Evolutionary conservation across 1,140 invertebrate genomes (phyloP).

Genomic region (Octopus bimaculoides): DNA sequence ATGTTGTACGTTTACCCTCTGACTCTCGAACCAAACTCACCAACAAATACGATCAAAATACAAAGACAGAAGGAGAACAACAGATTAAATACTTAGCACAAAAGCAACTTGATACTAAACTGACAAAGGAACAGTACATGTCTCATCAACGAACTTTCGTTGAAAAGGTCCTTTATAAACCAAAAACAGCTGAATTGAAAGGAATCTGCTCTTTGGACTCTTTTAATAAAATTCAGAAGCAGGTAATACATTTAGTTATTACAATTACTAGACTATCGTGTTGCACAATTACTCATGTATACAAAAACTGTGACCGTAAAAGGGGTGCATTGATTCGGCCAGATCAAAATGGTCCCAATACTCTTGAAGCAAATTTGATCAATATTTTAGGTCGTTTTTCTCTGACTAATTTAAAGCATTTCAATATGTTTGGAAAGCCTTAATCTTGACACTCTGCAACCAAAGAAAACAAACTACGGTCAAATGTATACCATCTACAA

Average conservation of each 20-base stretch:
- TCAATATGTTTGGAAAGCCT: no score
- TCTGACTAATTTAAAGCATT: no score
- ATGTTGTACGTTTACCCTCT: neutral
- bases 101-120: neutral
- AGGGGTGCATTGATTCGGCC: no score
- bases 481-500: no score
- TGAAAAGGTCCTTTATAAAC: slow-evolving; percentile 5
- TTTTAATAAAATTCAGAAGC: neutral
- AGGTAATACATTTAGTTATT: neutral
- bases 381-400: no score
- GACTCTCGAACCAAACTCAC: neutral
- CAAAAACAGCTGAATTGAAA: neutral
- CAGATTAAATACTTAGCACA: neutral
- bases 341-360: no score
- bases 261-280: no score
- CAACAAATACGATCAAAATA: neutral
- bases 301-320: no score
- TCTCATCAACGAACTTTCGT: neutral
- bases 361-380: no score
- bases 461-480: no score
- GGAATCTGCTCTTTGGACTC: neutral
- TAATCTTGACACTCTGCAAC: no score
- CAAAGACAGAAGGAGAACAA: neutral
- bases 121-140: neutral
- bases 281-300: no score